A percentile compares a stretch with the other conserved stretches of the same genome.
Evolutionary conservation across 1,140 invertebrate genomes (phyloP).

Genomic region (Hypothenemus hampei): DNA sequence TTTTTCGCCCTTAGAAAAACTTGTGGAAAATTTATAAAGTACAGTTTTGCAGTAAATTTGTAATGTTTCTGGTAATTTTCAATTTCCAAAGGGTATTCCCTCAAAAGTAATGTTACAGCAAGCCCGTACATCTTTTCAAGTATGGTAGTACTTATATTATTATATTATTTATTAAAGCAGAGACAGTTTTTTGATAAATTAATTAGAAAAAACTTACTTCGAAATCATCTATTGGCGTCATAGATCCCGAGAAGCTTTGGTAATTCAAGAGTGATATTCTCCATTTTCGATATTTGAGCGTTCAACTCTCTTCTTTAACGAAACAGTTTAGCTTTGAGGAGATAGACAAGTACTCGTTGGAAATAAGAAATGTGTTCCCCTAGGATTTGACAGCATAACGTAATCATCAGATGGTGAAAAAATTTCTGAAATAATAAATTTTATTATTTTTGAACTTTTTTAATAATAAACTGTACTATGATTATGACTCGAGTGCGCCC

Average conservation of each 20-base stretch:
- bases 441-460: too few relatives aligned
- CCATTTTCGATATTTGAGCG: conserved; percentile 49
- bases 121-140: conserved; percentile 14
- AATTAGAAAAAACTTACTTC: conserved; percentile 44
- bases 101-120: conserved; percentile 16
- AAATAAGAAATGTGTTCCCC: conserved; percentile 46
- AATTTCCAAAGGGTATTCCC: conserved; percentile 19
- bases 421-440: conserved; percentile 29
- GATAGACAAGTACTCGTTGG: conserved; percentile 48
- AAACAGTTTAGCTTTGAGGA: conserved; percentile 39
- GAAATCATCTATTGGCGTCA: conserved; percentile 49
- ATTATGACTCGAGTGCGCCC: conserved; percentile 30
- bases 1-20: conserved; percentile 20
- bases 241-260: conserved; percentile 48
- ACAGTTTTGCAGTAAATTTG: conserved; percentile 12
- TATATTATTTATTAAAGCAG: conserved; percentile 16
- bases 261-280: conserved; percentile 46
- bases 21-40: conserved; percentile 23
- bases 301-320: conserved; percentile 46
- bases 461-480: conserved; percentile 33
- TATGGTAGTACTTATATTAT: conserved; percentile 14
- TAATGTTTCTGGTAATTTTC: conserved; percentile 26
- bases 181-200: background rate
- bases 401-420: conserved; percentile 43
- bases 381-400: conserved; percentile 43